These are phyloP conservation scores for Pyrocephalus nanus DNA, from an alignment of 2,797 vertebrate genomes.

Conservation along the genomic window DNA sequence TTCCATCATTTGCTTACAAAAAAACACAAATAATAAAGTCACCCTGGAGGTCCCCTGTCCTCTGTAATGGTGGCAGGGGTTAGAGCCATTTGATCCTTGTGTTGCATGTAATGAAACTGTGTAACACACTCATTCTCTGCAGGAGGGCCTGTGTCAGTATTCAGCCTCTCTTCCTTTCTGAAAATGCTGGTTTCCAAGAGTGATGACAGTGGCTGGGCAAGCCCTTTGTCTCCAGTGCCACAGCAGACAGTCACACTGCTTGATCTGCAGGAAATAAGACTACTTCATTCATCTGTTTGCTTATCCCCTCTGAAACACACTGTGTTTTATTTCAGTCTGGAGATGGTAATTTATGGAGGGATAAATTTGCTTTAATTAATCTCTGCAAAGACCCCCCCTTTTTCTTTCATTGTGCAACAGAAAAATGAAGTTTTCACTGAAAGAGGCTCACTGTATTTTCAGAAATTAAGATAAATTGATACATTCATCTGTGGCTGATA, in stretches of 20 bases:
- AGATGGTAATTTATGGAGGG: constrained; percentile 40
- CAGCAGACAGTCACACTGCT: constrained; percentile 8
- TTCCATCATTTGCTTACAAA: constrained; percentile 14
- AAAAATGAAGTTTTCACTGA: constrained; percentile 61
- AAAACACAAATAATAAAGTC: neutral
- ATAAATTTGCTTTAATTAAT: constrained; percentile 66
- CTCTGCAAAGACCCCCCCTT: constrained; percentile 38
- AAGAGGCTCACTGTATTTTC: constrained; percentile 67
- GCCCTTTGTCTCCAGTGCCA: constrained; percentile 11
- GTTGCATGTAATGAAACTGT: neutral
- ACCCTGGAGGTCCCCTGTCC: neutral
- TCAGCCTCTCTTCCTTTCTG: constrained; percentile 28
- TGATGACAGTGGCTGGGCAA: constrained; percentile 30
- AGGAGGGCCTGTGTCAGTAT: neutral
- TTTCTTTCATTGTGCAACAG: constrained; percentile 45
- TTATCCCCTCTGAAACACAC: neutral
- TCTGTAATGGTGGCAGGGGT: neutral
- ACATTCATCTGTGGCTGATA: constrained; percentile 62
- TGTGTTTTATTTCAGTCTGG: constrained; percentile 54
- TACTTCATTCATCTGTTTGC: constrained; percentile 45
- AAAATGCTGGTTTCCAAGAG: constrained; percentile 31
- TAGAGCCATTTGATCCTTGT: constrained; percentile 23
- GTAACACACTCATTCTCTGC: neutral
- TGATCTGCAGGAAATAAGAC: constrained; percentile 26
- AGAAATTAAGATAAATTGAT: constrained; percentile 78